Conservation (phyloP, 2,888 invertebrate species). For the Myopa tessellatipennis region DNA sequence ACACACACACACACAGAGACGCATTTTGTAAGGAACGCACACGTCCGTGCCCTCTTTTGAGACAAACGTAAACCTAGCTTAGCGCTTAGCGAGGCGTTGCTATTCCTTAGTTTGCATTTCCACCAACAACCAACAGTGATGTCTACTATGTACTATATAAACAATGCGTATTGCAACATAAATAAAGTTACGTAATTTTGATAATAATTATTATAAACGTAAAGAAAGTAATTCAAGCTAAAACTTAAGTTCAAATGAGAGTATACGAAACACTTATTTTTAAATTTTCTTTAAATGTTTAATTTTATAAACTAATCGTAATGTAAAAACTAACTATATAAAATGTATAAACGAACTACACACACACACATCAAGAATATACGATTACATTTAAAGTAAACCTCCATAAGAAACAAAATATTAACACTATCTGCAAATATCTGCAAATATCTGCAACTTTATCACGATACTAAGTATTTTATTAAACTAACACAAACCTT, state of each 20-base stretch:
- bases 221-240: constrained; percentile 44
- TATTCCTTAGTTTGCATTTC: neutral
- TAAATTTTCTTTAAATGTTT: constrained; percentile 49
- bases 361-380: constrained; percentile 56
- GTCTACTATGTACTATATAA: constrained; percentile 24
- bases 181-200: constrained; percentile 57
- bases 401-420: constrained; percentile 38
- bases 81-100: too few relatives aligned
- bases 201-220: constrained; percentile 36
- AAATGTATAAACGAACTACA: constrained; percentile 25
- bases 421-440: constrained; percentile 32
- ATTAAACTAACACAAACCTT: constrained; percentile 3
- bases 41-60: constrained; percentile 42
- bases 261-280: constrained; percentile 65
- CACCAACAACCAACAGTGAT: constrained; percentile 32
- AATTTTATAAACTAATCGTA: constrained; percentile 56
- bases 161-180: constrained; percentile 45
- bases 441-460: constrained; percentile 4
- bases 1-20: constrained; percentile 13
- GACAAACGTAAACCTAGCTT: too few relatives aligned
- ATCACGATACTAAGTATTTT: constrained; percentile 31
- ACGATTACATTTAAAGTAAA: constrained; percentile 59
- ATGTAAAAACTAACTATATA: constrained; percentile 42
- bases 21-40: constrained; percentile 38
- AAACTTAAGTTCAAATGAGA: constrained; percentile 69